Evolutionary conservation across 2,797 vertebrate genomes (phyloP), one percentile per base, ranked within the genome.

Genomic region (Sebastolobus alascanus): DNA sequence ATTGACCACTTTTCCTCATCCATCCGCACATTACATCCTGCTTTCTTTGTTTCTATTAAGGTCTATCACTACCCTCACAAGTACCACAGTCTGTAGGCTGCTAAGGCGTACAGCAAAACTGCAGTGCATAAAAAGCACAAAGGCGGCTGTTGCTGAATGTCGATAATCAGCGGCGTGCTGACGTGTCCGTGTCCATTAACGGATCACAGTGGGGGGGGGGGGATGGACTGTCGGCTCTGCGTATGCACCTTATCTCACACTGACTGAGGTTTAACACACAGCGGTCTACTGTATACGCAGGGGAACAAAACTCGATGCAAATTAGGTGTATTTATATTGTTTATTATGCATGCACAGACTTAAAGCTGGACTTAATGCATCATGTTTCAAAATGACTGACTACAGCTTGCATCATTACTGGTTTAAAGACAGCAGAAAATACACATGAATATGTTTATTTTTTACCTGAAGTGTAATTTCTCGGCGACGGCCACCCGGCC

Each of bases 171-270:
- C 16, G 1, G 2, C n/a, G 27, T 33, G 67, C 29, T 58, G 72
- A 70, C 70, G 60, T 14, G 60, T 75, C n/a, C 8, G 1, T 68
- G 38, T 75, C 77, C 65, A 71, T 82, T 52, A 68, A 33, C 1
- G 20, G 70, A 58, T 63, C 43, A 22, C 25, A 6, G 73, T n/a
- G 55, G 8, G 61, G 29, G 40, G 29, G 40, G 58, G 58, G 69
- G 20, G 33, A 5, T 2, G 25, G 64, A n/a, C 59, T 50, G 16
- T 12, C 2, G 37, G 65, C 46, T 33, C n/a, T 75, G 33, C 37
- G 25, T 43, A 31, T 75, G 38, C 61, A 35, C 43, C 66, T 59
- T 35, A 70, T 75, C 73, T 69, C 40, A 43, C 69, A 22, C 37
- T 22, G 61, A 66, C 40, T 68, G 61, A 58, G 55, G 60, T 38